These are phyloP conservation scores for Sapayoa aenigma DNA, from an alignment of 2,113 vertebrate genomes.

Conservation along the genomic window DNA sequence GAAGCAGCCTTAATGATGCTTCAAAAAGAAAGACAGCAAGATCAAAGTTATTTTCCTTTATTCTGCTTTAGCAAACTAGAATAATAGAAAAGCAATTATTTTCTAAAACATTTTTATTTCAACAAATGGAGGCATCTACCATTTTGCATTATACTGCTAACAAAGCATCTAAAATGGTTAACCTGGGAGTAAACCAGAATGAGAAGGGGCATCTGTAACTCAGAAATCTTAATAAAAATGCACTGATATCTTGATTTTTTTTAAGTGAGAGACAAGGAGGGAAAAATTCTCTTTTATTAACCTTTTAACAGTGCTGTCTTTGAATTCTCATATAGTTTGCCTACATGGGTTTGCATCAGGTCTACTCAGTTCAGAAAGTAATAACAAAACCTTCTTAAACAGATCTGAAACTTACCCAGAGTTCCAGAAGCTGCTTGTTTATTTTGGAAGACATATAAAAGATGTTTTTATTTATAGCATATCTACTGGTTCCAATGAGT, in stretches of 20 bases:
- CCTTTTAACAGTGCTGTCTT: not conserved
- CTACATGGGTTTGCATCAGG: not conserved
- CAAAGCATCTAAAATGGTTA: not conserved
- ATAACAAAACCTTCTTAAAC: not conserved
- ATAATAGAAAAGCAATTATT: not conserved
- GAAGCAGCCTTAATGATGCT: not conserved
- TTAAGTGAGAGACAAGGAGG: not conserved
- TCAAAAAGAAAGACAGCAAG: not conserved
- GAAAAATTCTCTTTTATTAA: not conserved
- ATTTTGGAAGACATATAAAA: not conserved
- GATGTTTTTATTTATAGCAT: not conserved
- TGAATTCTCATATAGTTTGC: not conserved
- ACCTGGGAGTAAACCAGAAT: not conserved
- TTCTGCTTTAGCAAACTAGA: not conserved
- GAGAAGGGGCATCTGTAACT: not conserved
- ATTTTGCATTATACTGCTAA: not conserved
- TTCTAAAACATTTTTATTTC: not conserved
- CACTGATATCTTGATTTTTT: not conserved
- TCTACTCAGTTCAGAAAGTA: not conserved
- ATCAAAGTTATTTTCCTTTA: not conserved
- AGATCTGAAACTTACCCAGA: not conserved
- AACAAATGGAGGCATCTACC: not conserved
- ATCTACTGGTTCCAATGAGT: not conserved
- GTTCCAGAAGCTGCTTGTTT: slow-evolving; percentile 13
- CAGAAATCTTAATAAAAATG: not conserved